phyloP scores from a whole-genome alignment of 2,113 vertebrate species.

The Phylloscopus trochilus region DNA sequence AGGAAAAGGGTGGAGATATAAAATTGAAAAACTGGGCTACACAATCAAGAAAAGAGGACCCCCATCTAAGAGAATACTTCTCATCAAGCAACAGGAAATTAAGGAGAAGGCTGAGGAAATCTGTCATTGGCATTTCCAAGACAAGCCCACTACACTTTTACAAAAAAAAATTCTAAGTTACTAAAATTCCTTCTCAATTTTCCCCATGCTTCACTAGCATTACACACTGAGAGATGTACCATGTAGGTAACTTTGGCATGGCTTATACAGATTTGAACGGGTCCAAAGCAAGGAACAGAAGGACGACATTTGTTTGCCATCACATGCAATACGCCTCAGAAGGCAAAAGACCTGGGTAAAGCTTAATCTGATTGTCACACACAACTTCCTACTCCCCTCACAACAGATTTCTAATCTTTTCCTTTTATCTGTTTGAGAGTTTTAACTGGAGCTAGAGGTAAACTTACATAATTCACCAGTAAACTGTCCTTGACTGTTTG shows the following conservation, averaged over 20 bases:
- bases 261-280: neutral
- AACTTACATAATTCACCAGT: conserved; percentile 96
- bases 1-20: neutral
- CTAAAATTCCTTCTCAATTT: neutral
- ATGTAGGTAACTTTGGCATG: neutral
- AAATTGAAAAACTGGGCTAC: neutral
- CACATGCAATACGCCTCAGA: neutral
- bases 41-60: neutral
- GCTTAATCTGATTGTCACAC: neutral
- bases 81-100: neutral
- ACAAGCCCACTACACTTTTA: neutral
- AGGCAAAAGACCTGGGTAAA: neutral
- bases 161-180: neutral
- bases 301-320: neutral
- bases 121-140: neutral
- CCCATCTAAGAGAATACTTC: neutral
- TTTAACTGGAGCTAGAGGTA: conserved; percentile 16
- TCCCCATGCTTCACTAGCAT: neutral
- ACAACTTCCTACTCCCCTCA: neutral
- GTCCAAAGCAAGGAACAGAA: neutral
- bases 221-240: neutral
- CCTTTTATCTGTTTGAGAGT: neutral
- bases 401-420: neutral
- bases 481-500: conserved; percentile 91
- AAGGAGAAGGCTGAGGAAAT: neutral